phyloP scores from a whole-genome alignment of 2,797 vertebrate genomes.

The Percopsis omiscomaycus region DNA sequence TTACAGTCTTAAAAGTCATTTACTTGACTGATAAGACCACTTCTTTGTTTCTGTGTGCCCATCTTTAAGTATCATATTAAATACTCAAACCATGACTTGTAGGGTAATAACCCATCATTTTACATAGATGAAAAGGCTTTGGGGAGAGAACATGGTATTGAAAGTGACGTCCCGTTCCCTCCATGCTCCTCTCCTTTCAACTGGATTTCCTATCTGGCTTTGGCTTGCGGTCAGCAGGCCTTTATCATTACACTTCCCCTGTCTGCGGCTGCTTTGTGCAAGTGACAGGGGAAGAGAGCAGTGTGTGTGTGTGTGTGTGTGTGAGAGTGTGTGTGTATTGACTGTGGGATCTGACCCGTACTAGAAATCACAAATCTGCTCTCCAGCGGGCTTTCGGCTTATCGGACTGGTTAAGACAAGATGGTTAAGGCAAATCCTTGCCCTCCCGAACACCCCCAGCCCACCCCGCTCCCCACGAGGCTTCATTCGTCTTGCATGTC shows the following conservation, averaged over 20 bases:
- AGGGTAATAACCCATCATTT: conserved; percentile 38
- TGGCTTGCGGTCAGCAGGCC: conserved; percentile 38
- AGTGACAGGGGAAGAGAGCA: conserved; percentile 24
- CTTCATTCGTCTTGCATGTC: neutral
- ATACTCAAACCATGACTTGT: conserved; percentile 27
- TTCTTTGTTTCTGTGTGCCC: neutral
- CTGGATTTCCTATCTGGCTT: conserved; percentile 44
- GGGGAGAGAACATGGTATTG: conserved; percentile 38
- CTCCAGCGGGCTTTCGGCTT: conserved; percentile 25
- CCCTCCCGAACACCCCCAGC: no score
- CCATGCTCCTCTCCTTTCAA: conserved; percentile 40
- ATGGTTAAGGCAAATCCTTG: conserved; percentile 5
- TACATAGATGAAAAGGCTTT: conserved; percentile 49
- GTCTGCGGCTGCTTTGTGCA: conserved; percentile 30
- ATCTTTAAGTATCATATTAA: conserved; percentile 1
- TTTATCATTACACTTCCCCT: conserved; percentile 38
- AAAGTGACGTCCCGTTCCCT: conserved; percentile 47
- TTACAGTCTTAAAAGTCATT: no score
- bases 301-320: conserved; percentile 15
- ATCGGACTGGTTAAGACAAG: conserved; percentile 12
- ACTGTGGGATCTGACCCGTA: conserved; percentile 37
- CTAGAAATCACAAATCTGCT: conserved; percentile 30
- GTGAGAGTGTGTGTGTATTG: neutral
- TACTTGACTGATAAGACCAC: neutral
- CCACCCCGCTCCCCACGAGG: neutral